Evolutionary conservation across 2,113 vertebrate species (phyloP).

Genomic region (Lampris megalopsis): DNA sequence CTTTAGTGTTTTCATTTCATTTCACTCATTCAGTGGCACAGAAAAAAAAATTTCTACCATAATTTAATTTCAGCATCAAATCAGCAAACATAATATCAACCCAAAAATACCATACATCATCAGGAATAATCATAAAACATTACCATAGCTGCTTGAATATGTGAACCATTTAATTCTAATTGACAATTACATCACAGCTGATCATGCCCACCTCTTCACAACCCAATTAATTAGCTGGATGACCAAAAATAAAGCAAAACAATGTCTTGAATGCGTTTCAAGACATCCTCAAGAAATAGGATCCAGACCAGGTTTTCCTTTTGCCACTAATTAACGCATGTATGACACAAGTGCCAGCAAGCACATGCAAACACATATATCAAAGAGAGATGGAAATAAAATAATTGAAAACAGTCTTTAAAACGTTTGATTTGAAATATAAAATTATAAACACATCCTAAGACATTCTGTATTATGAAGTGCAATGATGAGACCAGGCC

Average conservation of each 20-base stretch:
- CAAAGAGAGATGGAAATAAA: background rate
- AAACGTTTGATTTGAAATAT: background rate
- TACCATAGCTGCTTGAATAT: slow-evolving; percentile 3
- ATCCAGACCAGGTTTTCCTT: slow-evolving; percentile 35
- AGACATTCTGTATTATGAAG: background rate
- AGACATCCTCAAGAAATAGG: background rate
- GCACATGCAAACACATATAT: slow-evolving; percentile 6
- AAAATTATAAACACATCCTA: background rate
- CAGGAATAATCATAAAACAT: background rate
- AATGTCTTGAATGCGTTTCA: background rate
- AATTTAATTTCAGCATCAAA: too few species aligned
- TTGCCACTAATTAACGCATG: background rate
- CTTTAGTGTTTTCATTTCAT: background rate
- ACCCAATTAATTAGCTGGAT: background rate
- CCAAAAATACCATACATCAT: too few species aligned
- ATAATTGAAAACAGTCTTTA: background rate
- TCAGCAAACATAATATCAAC: too few species aligned
- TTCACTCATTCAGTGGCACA: too few species aligned
- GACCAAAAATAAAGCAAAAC: background rate
- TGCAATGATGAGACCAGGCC: background rate
- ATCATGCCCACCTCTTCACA: background rate
- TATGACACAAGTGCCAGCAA: background rate
- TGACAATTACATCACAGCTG: background rate
- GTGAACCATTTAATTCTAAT: background rate
- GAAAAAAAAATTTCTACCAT: too few species aligned